phyloP scores from a whole-genome alignment of 1,140 invertebrate species.

The Latrodectus geometricus region DNA sequence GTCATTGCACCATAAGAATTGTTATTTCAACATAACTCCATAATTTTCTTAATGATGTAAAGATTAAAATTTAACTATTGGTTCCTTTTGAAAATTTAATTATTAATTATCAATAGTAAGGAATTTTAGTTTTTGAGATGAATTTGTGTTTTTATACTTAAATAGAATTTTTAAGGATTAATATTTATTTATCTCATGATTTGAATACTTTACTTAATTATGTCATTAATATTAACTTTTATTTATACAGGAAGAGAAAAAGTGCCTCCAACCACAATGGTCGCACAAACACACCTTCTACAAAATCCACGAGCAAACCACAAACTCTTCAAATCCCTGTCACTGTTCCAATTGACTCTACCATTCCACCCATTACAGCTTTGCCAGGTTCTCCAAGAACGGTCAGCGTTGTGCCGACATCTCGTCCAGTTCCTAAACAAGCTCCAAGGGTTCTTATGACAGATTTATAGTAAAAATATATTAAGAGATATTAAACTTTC shows the following conservation, averaged over 20 bases:
- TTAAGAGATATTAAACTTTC: too few species aligned
- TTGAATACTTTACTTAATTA: not conserved
- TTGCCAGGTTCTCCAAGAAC: conserved; percentile 3
- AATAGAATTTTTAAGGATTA: too few species aligned
- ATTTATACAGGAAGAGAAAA: conserved; percentile 48
- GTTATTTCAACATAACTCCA: too few species aligned
- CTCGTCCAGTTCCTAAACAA: conserved; percentile 21
- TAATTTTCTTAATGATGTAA: too few species aligned
- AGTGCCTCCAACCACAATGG: conserved; percentile 38
- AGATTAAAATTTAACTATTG: too few species aligned
- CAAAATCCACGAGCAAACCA: conserved; percentile 7
- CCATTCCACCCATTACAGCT: conserved; percentile 4
- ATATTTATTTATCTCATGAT: too few species aligned
- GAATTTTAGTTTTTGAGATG: too few species aligned
- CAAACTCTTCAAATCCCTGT: conserved; percentile 44
- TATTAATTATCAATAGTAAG: too few species aligned
- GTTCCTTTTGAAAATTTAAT: too few species aligned
- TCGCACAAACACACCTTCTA: not conserved
- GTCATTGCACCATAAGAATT: too few species aligned
- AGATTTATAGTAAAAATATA: conserved; percentile 33
- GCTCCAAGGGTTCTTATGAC: conserved; percentile 55
- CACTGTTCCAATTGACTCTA: conserved; percentile 17
- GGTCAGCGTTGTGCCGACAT: not conserved
- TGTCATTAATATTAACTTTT: not conserved
- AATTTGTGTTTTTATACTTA: too few species aligned